Base-by-base conservation (phyloP, 2,113 vertebrate species). In the Protobothrops mucrosquamatus region DNA sequence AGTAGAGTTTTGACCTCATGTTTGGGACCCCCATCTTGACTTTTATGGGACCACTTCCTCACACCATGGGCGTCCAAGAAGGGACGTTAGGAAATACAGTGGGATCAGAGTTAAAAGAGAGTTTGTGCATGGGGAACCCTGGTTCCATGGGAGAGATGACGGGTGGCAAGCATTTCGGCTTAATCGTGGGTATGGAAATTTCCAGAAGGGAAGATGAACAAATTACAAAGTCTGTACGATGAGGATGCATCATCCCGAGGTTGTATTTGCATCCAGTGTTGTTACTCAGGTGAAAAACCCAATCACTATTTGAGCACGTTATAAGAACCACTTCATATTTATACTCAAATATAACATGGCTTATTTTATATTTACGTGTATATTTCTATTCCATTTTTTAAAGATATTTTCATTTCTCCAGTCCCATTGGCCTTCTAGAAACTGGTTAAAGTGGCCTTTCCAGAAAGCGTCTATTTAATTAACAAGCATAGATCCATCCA, bases 171-270 rank as follows among this genome's bases (percentile, higher is more conserved):
- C 69, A 74, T 74, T 74, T 74, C 1, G 7, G 3, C 69, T 34
- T 74, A 18, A 14, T 74, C 4, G n/a, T 6, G 2, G 64, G n/a
- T 14, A 74, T 74, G 12, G n/a, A 74, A 34, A 74, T 74, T 18
- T 74, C 64, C 64, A 18, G 29, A 34, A 34, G 29, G n/a, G 14
- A 74, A 29, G 59, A 64, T 29, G 7, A 64, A 74, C 29, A 14
- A 69, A n/a, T 69, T 11, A n/a, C 0, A 11, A 14, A 4, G 29
- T 69, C 1, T 69, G 11, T n/a, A n/a, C 0, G 12, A n/a, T n/a
- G 61, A 69, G 61, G 3, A 12, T 69, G 26, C 3, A 15, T 14
- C 11, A n/a, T 2, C 26, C 24, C 2, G 5, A 14, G 64, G 4
- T 6, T 74, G 12, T 34, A 74, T 74, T 74, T 74, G 29, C 64